A percentile compares a stretch with the other conserved stretches of the same genome.
Conservation (phyloP, 2,113 vertebrate species). For the Amblyornis subalaris region DNA sequence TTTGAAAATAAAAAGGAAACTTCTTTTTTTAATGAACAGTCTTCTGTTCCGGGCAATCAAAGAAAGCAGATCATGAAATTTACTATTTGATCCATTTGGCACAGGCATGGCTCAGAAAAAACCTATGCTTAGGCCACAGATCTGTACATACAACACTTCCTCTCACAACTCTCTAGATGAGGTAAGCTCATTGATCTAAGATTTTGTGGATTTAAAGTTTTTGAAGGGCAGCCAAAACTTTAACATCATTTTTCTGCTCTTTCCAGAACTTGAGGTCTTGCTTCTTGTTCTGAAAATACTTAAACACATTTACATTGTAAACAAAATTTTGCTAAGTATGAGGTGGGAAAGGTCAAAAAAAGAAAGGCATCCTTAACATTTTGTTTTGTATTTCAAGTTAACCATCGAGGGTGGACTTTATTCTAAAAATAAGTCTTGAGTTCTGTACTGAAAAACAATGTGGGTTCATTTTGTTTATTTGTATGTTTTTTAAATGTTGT, state of each 20-base stretch:
- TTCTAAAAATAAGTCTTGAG: neutral
- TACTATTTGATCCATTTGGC: conserved; percentile 57
- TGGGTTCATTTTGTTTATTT: neutral
- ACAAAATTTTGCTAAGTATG: conserved; percentile 5
- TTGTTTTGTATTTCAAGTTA: neutral
- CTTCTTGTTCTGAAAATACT: conserved; percentile 28
- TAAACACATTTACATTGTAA: conserved; percentile 31
- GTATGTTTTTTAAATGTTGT: neutral
- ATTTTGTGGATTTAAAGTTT: conserved; percentile 52
- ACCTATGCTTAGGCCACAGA: neutral
- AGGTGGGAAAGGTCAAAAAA: neutral
- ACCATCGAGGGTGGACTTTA: neutral
- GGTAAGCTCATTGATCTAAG: conserved; percentile 37
- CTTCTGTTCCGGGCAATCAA: conserved; percentile 39
- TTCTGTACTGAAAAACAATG: neutral
- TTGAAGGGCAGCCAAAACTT: conserved; percentile 67
- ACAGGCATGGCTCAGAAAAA: conserved; percentile 18
- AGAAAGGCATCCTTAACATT: neutral
- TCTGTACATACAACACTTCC: neutral
- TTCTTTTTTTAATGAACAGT: conserved; percentile 6
- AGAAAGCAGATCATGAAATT: conserved; percentile 22
- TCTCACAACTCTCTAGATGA: conserved; percentile 43
- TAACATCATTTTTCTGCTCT: conserved; percentile 35
- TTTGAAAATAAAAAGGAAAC: conserved; percentile 40
- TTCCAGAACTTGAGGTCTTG: conserved; percentile 2